Conservation (phyloP, 2,888 invertebrate genomes). For the Masnerella sp. region DNA sequence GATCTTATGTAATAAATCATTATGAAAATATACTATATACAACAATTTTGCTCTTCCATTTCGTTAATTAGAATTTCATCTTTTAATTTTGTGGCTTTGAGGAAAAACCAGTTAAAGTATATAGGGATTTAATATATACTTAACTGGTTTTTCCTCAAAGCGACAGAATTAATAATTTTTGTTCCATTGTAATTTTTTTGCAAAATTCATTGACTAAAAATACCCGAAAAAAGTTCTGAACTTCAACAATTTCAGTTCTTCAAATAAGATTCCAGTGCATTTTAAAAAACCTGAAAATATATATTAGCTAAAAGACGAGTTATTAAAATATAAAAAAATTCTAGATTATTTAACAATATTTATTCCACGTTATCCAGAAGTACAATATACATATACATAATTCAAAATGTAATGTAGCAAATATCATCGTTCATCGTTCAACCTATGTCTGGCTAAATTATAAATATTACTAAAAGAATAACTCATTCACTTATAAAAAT, state of each 20-base stretch:
- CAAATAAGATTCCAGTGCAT: no score
- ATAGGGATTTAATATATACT: no score
- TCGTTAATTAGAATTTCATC: not conserved
- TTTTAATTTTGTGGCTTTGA: conserved; percentile 8
- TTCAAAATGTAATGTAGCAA: conserved; percentile 36
- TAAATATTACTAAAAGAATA: no score
- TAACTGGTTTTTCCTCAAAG: no score
- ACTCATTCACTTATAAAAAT: no score
- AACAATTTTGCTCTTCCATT: not conserved
- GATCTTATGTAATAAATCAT: conserved; percentile 65
- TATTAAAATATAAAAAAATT: not conserved
- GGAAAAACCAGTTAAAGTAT: no score
- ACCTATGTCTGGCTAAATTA: conserved; percentile 24
- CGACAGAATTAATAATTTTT: no score
- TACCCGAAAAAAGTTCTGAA: no score
- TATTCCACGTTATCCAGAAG: conserved; percentile 35
- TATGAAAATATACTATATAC: conserved; percentile 51
- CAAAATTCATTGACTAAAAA: no score
- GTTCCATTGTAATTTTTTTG: not conserved
- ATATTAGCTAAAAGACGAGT: no score
- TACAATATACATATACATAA: conserved; percentile 44
- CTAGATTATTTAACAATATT: conserved; percentile 50
- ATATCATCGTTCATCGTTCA: conserved; percentile 27
- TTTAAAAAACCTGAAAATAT: no score
- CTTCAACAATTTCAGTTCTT: no score